phyloP scores from a whole-genome alignment of 1,140 invertebrate genomes.

The Vanessa atalanta region DNA sequence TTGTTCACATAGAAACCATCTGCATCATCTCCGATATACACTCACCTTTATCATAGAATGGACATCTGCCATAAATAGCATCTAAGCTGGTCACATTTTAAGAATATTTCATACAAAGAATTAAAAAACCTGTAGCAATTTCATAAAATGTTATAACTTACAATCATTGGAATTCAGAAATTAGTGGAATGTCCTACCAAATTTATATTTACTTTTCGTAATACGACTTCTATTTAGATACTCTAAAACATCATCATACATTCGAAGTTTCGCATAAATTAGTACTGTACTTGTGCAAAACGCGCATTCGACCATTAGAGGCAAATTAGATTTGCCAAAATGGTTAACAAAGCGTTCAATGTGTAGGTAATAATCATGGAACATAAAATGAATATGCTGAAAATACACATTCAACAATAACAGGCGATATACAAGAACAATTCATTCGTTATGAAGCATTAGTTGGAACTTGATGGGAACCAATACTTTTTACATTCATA shows the following conservation, averaged over 20 bases:
- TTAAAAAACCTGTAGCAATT: no score
- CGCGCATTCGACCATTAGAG: slow-evolving; percentile 19
- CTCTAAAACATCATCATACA: slow-evolving; percentile 12
- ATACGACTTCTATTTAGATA: not conserved
- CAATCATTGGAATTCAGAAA: no score
- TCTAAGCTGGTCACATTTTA: no score
- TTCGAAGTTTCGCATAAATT: slow-evolving; percentile 28
- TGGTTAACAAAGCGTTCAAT: slow-evolving; percentile 25
- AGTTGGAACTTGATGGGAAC: not conserved
- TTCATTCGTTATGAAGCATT: not conserved
- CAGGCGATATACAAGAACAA: not conserved
- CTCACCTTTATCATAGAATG: no score
- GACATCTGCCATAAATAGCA: no score
- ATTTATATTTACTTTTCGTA: not conserved
- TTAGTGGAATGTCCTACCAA: not conserved
- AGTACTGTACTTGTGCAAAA: slow-evolving; percentile 25
- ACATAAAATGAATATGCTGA: slow-evolving; percentile 4
- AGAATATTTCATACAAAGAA: no score
- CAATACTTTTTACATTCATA: no score
- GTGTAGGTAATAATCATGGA: slow-evolving; percentile 18
- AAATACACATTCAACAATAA: slow-evolving; percentile 1
- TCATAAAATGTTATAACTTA: no score
- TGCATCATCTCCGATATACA: no score
- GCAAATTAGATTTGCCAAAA: slow-evolving; percentile 25
- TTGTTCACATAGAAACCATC: no score